Base-by-base conservation (phyloP, 2,113 vertebrate species). In the Catharus minimus region DNA sequence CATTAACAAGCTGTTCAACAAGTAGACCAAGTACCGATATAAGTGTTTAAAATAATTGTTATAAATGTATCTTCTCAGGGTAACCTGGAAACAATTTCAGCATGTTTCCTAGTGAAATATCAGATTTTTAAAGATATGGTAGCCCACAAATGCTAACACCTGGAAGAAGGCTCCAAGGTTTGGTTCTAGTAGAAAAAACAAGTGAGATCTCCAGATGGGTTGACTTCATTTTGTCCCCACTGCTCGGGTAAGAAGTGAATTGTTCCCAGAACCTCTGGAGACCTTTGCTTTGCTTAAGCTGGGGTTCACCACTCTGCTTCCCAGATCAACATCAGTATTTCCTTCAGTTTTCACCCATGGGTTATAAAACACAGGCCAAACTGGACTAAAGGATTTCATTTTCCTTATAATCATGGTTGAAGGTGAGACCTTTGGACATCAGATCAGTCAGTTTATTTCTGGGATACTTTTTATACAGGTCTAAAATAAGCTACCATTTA, bases 1-100 rank as follows among this genome's bases (percentile, higher is more conserved):
- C 68, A 91, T 92, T 96, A 95, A 64, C 81, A 88, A 95, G 56
- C 58, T 92, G 50, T 50, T 96, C 89, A 94, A 95, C 65, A 95
- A 95, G 78, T 18, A 93, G 38, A 94, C 87, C 43, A 78, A 91
- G 64, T 50, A 26, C 47, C 69, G 50, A 90, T 89, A 71, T 55
- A 91, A n/a, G 46, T 86, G 36, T 57, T 89, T 89, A 86, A 95
- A 94, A 88, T 92, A 87, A 93, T 94, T 91, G 65, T 83, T 83
- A 68, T 78, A 73, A 90, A 88, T 72, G 1, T 64, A 83, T 72
- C 66, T 74, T 94, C 56, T 78, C 78, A 79, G 20, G 64, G 17
- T 41, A 80, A 71, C 44, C 79, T 17, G 46, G 60, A 95, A 93
- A 86, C 50, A 84, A 76, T 1, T 56, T 36, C 2, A 84, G 49